phyloP scores from a whole-genome alignment of 2,888 invertebrate species.

The Prosopocoilus inquinatus region DNA sequence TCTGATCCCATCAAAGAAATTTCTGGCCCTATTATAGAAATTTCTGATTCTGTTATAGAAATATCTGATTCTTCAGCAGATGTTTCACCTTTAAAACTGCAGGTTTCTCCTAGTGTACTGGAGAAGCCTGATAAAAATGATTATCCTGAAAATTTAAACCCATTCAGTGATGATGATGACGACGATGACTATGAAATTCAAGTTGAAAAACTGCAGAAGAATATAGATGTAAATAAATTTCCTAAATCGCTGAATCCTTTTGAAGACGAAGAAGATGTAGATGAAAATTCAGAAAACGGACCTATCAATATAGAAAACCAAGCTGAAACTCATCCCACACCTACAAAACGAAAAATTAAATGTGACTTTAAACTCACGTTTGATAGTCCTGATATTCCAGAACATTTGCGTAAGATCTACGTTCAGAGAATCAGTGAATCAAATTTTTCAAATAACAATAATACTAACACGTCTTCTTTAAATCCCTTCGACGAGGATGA shows the following conservation, averaged over 20 bases:
- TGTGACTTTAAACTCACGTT: background rate
- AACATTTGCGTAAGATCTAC: too few relatives aligned
- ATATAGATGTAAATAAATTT: background rate
- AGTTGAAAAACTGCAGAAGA: too few relatives aligned
- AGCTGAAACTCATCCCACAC: background rate
- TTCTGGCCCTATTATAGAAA: conserved; percentile 8
- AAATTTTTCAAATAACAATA: too few relatives aligned
- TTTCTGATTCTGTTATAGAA: conserved; percentile 4
- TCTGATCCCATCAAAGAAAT: background rate
- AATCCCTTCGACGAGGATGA: conserved; percentile 35
- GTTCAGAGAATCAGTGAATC: too few relatives aligned
- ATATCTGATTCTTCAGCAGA: conserved; percentile 13
- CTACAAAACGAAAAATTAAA: background rate
- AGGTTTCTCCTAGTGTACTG: too few relatives aligned
- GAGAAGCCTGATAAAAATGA: conserved; percentile 30
- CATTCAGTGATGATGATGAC: conserved; percentile 73
- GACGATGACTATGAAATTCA: conserved; percentile 28
- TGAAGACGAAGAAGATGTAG: conserved; percentile 45
- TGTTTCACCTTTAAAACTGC: too few relatives aligned
- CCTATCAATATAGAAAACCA: background rate
- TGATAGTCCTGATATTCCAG: background rate
- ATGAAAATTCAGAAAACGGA: conserved; percentile 1
- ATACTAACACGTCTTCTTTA: background rate
- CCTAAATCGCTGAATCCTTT: conserved; percentile 39
- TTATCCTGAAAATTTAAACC: conserved; percentile 81